Evolutionary conservation across 2,797 vertebrate genomes (phyloP), one percentile per base, ranked within the genome.

Genomic region (Sciurus vulgaris): DNA sequence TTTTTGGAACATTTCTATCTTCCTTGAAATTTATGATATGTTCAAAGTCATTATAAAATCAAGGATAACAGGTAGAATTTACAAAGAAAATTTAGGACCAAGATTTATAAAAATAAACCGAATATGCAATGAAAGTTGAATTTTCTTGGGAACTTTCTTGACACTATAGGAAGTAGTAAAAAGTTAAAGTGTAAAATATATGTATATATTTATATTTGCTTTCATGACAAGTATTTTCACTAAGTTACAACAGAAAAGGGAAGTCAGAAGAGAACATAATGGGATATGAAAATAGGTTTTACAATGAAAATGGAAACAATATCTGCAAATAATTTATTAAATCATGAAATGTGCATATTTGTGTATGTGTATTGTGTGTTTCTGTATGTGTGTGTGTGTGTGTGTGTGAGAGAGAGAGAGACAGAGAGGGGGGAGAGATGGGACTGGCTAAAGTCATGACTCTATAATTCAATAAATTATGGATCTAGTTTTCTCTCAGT

Each of bases 391-490:
- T 69, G 20, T 44, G 30, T 72, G 30, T 49, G 28, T 44, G 30
- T 72, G 30, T 49, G 28, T 35, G 6, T 3, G 38, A 38, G 38
- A 38, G 3, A 38, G 38, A 38, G 33, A n/a, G 33, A 41, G 33
- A 67, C n/a, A n/a, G n/a, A n/a, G n/a, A n/a, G n/a, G 5, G 12
- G 28, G n/a, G 28, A 44, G 6, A 67, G 13, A 49, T 13, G 11
- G 8, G 18, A 56, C 3, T 93, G 26, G 17, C 59, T 10, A 74
- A 1, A 85, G 10, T 38, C 76, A 84, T 63, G 56, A 47, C 4
- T 90, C 14, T 84, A 59, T 1, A 90, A 88, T 20, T 70, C 30
- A 82, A 70, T 77, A 94, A 59, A 82, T 44, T 78, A 92, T 82
- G 38, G 5, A 84, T 6, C 20, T 88, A 89, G 44, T 76, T 5